Percentiles rank a stretch among this genome's conserved stretches.
Conservation (phyloP, 2,113 vertebrate genomes). For the Onychostruthus taczanowskii region DNA sequence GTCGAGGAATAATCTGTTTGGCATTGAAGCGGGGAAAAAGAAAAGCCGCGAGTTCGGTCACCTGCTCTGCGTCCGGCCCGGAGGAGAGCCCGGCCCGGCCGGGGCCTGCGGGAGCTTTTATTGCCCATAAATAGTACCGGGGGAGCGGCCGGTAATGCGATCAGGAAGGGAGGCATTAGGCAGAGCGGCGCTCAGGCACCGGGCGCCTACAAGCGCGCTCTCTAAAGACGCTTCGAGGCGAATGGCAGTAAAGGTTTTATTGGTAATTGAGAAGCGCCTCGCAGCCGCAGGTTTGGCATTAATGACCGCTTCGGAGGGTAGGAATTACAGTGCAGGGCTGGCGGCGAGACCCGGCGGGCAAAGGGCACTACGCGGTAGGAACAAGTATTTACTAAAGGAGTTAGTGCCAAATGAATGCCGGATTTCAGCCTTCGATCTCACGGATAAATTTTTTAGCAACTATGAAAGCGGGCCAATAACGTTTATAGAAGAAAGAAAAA, state of each 20-base stretch:
- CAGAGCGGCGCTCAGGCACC: not conserved
- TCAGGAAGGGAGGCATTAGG: slow-evolving; percentile 41
- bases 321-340: not conserved
- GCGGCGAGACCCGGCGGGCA: not conserved
- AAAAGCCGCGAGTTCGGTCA: not conserved
- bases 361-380: not conserved
- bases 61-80: not conserved
- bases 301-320: not conserved
- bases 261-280: not conserved
- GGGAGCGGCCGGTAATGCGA: slow-evolving; percentile 35
- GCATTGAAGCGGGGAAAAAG: not conserved
- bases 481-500: slow-evolving; percentile 28
- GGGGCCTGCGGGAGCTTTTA: not conserved
- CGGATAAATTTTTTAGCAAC: not conserved
- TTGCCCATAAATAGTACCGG: slow-evolving; percentile 45
- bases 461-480: not conserved
- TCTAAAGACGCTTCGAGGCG: not conserved
- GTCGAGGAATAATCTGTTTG: not conserved
- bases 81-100: not conserved
- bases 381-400: not conserved
- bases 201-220: not conserved
- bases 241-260: not conserved
- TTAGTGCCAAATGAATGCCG: not conserved
- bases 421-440: not conserved
- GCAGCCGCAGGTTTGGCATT: not conserved